Conservation (phyloP, 2,113 vertebrate species). For the Corythoichthys haematopterus region DNA sequence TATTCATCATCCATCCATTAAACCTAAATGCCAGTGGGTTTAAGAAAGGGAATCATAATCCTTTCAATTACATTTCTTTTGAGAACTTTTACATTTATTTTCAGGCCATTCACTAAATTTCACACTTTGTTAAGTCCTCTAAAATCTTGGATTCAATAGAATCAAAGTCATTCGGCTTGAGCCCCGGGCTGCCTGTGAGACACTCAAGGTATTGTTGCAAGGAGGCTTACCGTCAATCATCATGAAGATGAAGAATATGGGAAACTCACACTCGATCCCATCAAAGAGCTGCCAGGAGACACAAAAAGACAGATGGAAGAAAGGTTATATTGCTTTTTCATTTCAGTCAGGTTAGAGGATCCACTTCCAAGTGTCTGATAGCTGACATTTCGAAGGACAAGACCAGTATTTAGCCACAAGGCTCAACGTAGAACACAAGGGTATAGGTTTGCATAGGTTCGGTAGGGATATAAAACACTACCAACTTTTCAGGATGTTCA, state of each 20-base stretch:
- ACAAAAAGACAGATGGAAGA: constrained; percentile 38
- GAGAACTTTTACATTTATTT: constrained; percentile 1
- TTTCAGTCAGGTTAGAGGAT: constrained; percentile 14
- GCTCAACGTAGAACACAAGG: background rate
- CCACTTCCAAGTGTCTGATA: constrained; percentile 24
- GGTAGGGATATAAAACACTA: too few relatives aligned
- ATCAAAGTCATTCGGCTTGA: constrained; percentile 18
- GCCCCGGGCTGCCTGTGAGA: constrained; percentile 22
- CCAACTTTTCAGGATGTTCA: too few relatives aligned
- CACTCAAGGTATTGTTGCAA: constrained; percentile 29
- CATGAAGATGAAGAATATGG: constrained; percentile 97
- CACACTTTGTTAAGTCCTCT: constrained; percentile 11
- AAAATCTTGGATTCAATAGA: constrained; percentile 21
- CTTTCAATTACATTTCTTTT: constrained; percentile 2
- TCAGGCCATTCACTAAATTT: constrained; percentile 12
- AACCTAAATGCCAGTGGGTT: constrained; percentile 10
- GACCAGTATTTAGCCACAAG: constrained; percentile 23
- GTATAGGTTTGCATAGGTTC: background rate
- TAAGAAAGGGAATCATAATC: constrained; percentile 5
- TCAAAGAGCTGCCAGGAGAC: constrained; percentile 86
- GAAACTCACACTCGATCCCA: constrained; percentile 98
- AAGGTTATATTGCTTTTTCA: constrained; percentile 30
- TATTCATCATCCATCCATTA: background rate
- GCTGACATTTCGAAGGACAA: constrained; percentile 20
- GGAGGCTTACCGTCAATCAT: constrained; percentile 93